Evolutionary conservation across 2,888 invertebrate species (phyloP), one percentile per base, ranked within the genome.

Genomic region (Drosophila niveifrons): DNA sequence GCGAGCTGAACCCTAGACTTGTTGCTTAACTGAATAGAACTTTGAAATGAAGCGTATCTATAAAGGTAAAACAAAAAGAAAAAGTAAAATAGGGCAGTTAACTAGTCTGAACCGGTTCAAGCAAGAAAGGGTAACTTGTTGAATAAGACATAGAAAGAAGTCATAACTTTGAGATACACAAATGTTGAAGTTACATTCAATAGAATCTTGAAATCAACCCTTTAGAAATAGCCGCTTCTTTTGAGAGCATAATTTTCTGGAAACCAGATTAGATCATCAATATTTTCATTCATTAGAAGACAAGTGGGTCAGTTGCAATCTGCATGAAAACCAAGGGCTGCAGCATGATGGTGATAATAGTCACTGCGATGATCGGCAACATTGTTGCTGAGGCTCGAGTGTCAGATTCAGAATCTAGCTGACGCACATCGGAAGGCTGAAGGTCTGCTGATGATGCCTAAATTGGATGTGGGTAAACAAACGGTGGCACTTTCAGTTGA

Each of bases 381-480:
- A 47, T 34, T 46, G 53, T 17, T 52, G 28, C 23, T 23, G 55
- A 3, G 47, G 17, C 6, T 31, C 31, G 55, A 56, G 87, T 88
- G 78, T 86, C 82, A 53, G 70, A 66, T 88, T 88, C 69, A 50
- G 70, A 66, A 86, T 88, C 69, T 52, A 63, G 68, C 72, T 71
- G 71, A 69, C 58, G 52, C 75, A 69, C 58, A 65, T 41, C 29
- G 63, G 65, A 56, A 64, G 84, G 2, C 31, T 31, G 36, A 84
- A 82, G 88, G 82, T 86, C 88, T 73, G 86, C 82, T 82, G 78
- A 80, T 79, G 64, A 57, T 66, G 86, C 68, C 74, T 73, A 70
- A 76, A 82, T 74, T 66, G 56, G 67, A 72, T 43, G 74, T 68
- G 80, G 72, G 72, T 88, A 83, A 88, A 88, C 78, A 86, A 68